Conservation (phyloP, 1,140 invertebrate genomes). For the Sitophilus oryzae region DNA sequence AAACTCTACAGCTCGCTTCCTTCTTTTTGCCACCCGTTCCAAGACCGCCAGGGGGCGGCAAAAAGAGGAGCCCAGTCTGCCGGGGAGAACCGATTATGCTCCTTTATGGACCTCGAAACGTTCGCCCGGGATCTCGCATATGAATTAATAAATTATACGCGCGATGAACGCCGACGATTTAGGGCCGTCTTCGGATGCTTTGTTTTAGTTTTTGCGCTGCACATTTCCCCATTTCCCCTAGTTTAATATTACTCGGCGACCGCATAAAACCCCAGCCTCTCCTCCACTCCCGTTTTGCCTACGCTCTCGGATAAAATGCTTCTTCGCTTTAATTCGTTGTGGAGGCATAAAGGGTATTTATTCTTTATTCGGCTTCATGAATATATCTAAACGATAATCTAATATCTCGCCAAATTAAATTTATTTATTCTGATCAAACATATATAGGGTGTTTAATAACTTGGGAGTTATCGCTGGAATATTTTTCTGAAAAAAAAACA, state of each 20-base stretch:
- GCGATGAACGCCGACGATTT: slow-evolving; percentile 20
- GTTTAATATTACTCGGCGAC: neutral
- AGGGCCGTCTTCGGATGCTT: slow-evolving; percentile 19
- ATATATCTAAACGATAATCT: no score
- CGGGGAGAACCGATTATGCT: slow-evolving; percentile 14
- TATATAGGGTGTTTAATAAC: no score
- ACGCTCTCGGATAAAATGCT: neutral
- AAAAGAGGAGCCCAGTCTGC: slow-evolving; percentile 10
- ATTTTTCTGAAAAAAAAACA: no score
- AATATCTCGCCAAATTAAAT: no score
- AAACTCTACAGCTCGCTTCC: neutral
- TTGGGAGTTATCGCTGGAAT: no score
- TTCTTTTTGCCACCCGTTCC: no score
- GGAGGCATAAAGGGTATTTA: no score
- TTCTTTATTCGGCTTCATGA: no score
- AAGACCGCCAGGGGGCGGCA: slow-evolving; percentile 1
- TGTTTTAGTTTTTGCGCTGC: slow-evolving; percentile 15
- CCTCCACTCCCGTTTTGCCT: neutral
- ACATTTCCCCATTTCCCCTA: neutral
- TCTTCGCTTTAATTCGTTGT: no score
- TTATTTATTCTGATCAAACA: no score
- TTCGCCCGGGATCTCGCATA: slow-evolving; percentile 18
- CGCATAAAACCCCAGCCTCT: neutral
- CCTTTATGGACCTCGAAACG: slow-evolving; percentile 18
- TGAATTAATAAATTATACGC: slow-evolving; percentile 26